A percentile compares a stretch with the other conserved stretches of the same genome.
phyloP scores from a whole-genome alignment of 2,797 vertebrate genomes.

The Chaunax sp. region DNA sequence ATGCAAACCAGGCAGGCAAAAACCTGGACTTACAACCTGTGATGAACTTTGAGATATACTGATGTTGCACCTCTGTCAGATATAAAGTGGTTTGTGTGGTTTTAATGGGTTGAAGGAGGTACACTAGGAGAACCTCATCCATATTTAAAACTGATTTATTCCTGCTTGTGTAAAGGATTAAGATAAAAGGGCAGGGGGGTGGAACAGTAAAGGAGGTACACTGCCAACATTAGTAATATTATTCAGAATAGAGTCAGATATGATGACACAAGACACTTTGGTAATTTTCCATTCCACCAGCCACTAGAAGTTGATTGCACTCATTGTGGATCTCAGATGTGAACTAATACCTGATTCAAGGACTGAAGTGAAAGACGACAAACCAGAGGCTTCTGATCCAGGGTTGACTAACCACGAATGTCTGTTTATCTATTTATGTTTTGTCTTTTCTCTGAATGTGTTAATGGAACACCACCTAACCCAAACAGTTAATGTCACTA shows the following conservation, averaged over 20 bases:
- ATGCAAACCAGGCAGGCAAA: conserved; percentile 9
- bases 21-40: neutral
- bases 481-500: no score
- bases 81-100: conserved; percentile 12
- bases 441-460: no score
- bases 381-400: no score
- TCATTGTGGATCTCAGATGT: no score
- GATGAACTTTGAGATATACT: conserved; percentile 4
- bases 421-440: neutral
- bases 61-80: neutral
- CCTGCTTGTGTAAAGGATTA: conserved; percentile 33
- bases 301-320: neutral
- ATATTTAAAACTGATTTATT: conserved; percentile 26
- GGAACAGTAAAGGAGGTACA: conserved; percentile 1
- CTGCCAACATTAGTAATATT: conserved; percentile 1
- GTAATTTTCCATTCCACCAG: no score
- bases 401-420: no score
- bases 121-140: conserved; percentile 3
- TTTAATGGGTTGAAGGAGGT: conserved; percentile 18
- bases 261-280: no score
- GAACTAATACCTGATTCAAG: no score
- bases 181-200: conserved; percentile 36
- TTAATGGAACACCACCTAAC: no score
- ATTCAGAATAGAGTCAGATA: conserved; percentile 19
- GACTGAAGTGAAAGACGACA: no score